These are phyloP conservation scores for Euura lappo DNA, from an alignment of 1,140 invertebrate genomes.

Conservation along the genomic window DNA sequence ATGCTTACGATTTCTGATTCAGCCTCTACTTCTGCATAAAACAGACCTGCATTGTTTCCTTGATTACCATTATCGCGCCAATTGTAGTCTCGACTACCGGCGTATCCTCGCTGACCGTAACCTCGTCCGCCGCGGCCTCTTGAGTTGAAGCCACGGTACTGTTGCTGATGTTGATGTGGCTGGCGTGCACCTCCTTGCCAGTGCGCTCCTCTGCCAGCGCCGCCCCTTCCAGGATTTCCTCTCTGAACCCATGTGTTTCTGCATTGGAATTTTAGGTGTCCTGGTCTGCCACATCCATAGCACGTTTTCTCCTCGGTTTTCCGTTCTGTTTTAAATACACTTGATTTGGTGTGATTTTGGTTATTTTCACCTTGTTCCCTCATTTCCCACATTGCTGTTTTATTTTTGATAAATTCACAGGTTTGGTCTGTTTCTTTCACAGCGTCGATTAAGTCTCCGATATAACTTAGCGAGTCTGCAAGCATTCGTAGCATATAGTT, in stretches of 20 bases:
- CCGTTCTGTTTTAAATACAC: slow-evolving; percentile 20
- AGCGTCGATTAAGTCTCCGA: slow-evolving; percentile 38
- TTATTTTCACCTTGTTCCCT: slow-evolving; percentile 11
- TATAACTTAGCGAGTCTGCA: slow-evolving; percentile 35
- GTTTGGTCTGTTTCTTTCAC: slow-evolving; percentile 19
- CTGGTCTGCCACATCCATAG: slow-evolving; percentile 22
- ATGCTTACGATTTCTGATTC: too few species aligned
- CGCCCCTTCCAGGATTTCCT: not conserved
- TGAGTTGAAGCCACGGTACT: slow-evolving; percentile 1
- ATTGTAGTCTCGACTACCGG: not conserved
- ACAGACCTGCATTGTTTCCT: too few species aligned
- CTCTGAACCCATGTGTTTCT: not conserved
- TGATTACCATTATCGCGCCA: not conserved
- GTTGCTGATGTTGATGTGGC: not conserved
- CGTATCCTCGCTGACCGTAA: slow-evolving; percentile 9
- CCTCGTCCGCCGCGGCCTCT: slow-evolving; percentile 21
- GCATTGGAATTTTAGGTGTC: slow-evolving; percentile 24
- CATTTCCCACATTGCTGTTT: slow-evolving; percentile 18
- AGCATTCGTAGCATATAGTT: slow-evolving; percentile 44
- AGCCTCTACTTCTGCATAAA: too few species aligned
- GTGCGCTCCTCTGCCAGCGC: not conserved
- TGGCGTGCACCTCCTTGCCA: slow-evolving; percentile 15
- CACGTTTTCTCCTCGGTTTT: slow-evolving; percentile 12
- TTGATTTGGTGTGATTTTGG: slow-evolving; percentile 14
- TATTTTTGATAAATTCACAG: slow-evolving; percentile 22